phyloP scores from a whole-genome alignment of 2,797 vertebrate genomes.

The Acanthornis magna region DNA sequence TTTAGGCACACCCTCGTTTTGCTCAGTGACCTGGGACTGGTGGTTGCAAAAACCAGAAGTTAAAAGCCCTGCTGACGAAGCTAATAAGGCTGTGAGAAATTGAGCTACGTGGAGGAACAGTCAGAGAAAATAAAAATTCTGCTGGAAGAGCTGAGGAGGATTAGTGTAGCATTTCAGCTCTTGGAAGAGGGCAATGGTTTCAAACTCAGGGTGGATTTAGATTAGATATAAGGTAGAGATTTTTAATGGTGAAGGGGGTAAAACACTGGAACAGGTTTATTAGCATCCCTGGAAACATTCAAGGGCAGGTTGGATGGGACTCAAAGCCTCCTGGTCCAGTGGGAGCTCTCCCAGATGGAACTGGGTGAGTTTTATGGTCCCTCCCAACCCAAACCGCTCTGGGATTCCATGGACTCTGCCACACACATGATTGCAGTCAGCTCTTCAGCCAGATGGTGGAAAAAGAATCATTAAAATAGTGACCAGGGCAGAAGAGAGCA shows the following conservation, averaged over 20 bases:
- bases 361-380: not conserved
- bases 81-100: not conserved
- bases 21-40: not conserved
- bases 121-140: not conserved
- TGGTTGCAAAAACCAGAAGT: not conserved
- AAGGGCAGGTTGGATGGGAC: accelerated
- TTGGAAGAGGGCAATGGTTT: not conserved
- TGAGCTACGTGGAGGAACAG: not conserved
- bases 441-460: not conserved
- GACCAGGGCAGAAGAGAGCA: not conserved
- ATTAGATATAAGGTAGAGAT: too few species aligned
- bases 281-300: accelerated
- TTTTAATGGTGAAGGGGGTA: too few species aligned
- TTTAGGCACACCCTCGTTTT: not conserved
- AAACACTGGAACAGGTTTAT: not conserved
- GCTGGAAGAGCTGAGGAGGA: not conserved
- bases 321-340: not conserved
- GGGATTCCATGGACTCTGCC: not conserved
- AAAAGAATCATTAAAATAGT: not conserved
- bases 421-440: accelerated
- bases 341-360: not conserved
- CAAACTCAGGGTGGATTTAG: not conserved
- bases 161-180: not conserved
- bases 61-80: slow-evolving; percentile 3
- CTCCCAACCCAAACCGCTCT: not conserved